phyloP scores from a whole-genome alignment of 2,888 invertebrate species.

The Lasioglossum pauxillum region DNA sequence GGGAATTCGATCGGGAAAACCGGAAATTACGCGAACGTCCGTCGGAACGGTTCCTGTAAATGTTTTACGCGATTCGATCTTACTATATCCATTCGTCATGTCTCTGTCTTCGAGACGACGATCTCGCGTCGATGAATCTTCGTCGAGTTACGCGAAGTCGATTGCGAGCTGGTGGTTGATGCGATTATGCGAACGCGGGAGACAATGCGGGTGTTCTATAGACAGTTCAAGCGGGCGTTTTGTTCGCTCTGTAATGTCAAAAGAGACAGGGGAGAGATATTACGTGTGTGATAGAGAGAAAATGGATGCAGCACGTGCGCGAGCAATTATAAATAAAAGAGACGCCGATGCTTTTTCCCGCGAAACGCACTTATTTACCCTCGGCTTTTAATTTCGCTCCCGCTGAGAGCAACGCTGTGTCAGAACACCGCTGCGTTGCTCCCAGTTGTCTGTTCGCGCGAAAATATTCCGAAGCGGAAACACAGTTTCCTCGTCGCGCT shows the following conservation, averaged over 20 bases:
- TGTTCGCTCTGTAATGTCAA: neutral
- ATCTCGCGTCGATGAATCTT: neutral
- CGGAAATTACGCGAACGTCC: neutral
- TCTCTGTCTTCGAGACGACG: neutral
- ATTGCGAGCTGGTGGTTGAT: neutral
- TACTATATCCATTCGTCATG: neutral
- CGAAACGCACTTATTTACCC: slow-evolving; percentile 20
- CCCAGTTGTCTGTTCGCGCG: slow-evolving; percentile 6
- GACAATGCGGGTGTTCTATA: neutral
- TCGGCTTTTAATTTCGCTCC: slow-evolving; percentile 8
- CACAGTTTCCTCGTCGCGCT: neutral
- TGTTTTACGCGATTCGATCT: neutral
- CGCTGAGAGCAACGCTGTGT: neutral
- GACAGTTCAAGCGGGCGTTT: neutral
- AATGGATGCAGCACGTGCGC: neutral
- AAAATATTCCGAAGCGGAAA: slow-evolving; percentile 7
- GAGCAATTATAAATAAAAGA: slow-evolving; percentile 24
- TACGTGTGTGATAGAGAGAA: neutral
- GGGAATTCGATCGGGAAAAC: neutral
- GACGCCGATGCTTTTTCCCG: neutral
- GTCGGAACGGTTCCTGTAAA: neutral
- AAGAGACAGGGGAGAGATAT: neutral
- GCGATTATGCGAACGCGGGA: neutral
- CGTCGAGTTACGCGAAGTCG: neutral
- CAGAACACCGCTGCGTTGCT: neutral